These are phyloP conservation scores for Acinonyx jubatus DNA, from an alignment of 2,113 vertebrate species.

Conservation along the genomic window DNA sequence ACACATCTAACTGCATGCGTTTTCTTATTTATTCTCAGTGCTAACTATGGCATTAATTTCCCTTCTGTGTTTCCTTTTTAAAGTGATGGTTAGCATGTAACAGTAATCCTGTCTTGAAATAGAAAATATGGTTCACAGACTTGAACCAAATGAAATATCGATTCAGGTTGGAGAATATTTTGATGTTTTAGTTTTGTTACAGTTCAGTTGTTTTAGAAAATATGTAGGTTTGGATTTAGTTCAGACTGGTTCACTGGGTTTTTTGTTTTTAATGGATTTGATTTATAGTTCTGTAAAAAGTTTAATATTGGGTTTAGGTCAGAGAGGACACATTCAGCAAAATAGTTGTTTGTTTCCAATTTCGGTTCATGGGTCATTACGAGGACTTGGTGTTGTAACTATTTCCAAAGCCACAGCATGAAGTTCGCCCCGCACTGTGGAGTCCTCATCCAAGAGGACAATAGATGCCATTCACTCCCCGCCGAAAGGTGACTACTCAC, in stretches of 20 bases:
- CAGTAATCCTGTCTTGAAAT: slow-evolving; percentile 65
- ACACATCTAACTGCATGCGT: neutral
- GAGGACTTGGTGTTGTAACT: slow-evolving; percentile 19
- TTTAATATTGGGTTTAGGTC: slow-evolving; percentile 74
- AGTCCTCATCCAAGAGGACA: neutral
- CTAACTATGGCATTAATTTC: neutral
- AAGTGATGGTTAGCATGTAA: slow-evolving; percentile 22
- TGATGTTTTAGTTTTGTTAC: slow-evolving; percentile 79
- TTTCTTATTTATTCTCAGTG: slow-evolving; percentile 1
- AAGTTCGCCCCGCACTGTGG: neutral
- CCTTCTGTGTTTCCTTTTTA: slow-evolving; percentile 44
- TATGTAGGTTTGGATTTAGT: slow-evolving; percentile 74
- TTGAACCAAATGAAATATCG: slow-evolving; percentile 78
- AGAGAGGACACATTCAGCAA: slow-evolving; percentile 70
- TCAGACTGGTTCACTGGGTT: slow-evolving; percentile 72
- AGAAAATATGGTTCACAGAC: slow-evolving; percentile 64
- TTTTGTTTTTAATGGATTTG: slow-evolving; percentile 77
- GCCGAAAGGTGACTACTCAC: neutral
- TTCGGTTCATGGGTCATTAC: slow-evolving; percentile 57
- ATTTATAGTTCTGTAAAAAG: slow-evolving; percentile 78
- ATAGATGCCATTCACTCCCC: neutral
- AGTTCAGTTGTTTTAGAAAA: slow-evolving; percentile 79
- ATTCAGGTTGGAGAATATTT: slow-evolving; percentile 78
- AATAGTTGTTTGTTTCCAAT: slow-evolving; percentile 74
- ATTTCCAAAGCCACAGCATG: slow-evolving; percentile 39